Evolutionary conservation across 1,140 invertebrate genomes (phyloP).

Genomic region (Dinothrombium tinctorium): DNA sequence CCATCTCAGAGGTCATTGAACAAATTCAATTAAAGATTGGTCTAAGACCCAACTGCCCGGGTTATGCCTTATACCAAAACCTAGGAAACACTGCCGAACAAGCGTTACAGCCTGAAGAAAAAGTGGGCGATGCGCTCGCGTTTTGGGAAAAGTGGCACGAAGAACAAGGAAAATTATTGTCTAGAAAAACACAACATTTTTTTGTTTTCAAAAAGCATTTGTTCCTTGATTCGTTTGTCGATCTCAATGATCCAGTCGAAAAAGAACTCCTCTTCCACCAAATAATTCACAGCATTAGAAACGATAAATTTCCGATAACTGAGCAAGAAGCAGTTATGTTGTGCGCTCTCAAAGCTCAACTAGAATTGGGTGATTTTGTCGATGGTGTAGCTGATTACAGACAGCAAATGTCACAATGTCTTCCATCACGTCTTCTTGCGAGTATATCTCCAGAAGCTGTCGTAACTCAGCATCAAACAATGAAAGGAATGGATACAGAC

Average conservation of each 20-base stretch:
- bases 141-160: constrained; percentile 59
- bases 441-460: constrained; percentile 48
- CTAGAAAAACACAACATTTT: constrained; percentile 19
- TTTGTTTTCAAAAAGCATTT: constrained; percentile 49
- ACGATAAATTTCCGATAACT: constrained; percentile 67
- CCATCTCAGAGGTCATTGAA: constrained; percentile 63
- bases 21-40: constrained; percentile 58
- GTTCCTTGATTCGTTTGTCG: constrained; percentile 61
- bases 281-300: constrained; percentile 61
- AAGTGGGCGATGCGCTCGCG: constrained; percentile 76
- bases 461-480: constrained; percentile 57
- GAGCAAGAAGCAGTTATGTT: constrained; percentile 84
- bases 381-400: constrained; percentile 22
- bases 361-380: constrained; percentile 60
- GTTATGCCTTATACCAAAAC: constrained; percentile 47
- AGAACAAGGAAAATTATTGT: constrained; percentile 12
- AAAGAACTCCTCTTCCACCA: constrained; percentile 91
- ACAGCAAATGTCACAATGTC: constrained; percentile 46
- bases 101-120: constrained; percentile 54
- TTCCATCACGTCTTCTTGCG: constrained; percentile 50
- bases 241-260: constrained; percentile 62
- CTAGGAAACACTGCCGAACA: constrained; percentile 7
- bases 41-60: constrained; percentile 50
- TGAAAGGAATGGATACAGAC: constrained; percentile 53
- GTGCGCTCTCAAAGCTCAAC: constrained; percentile 71